phyloP scores from a whole-genome alignment of 2,113 vertebrate species.

The Aythya baeri region DNA sequence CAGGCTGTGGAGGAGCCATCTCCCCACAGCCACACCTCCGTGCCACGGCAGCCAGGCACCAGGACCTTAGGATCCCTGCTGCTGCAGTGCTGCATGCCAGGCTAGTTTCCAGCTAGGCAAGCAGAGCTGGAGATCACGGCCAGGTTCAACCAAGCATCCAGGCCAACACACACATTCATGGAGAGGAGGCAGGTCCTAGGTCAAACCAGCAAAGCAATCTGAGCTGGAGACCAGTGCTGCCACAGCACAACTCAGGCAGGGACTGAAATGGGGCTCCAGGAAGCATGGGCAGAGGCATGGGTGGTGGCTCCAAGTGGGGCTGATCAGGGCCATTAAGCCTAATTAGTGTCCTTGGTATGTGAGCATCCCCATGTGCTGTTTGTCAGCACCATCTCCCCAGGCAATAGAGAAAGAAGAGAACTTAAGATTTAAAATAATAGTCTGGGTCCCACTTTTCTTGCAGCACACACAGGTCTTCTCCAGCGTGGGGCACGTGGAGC shows the following conservation, averaged over 20 bases:
- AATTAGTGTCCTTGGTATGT: not conserved
- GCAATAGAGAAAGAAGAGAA: rapidly evolving
- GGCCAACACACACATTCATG: rapidly evolving
- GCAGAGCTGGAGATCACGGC: rapidly evolving
- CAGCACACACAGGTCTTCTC: not conserved
- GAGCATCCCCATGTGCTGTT: not conserved
- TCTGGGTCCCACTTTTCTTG: not conserved
- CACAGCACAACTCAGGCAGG: rapidly evolving
- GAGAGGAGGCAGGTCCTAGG: not conserved
- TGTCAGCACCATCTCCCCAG: not conserved
- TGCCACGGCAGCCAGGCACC: not conserved
- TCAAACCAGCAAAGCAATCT: not conserved
- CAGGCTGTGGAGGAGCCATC: not conserved
- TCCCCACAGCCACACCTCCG: not conserved
- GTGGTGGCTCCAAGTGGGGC: not conserved
- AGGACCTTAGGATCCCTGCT: too few relatives aligned
- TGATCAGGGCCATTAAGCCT: not conserved
- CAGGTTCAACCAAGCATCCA: not conserved
- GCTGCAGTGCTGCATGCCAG: rapidly evolving
- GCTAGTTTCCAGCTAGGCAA: not conserved
- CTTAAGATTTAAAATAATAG: not conserved
- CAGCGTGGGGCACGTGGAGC: not conserved
- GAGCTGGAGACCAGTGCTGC: not conserved
- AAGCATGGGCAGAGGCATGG: not conserved
- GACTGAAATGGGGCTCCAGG: not conserved